Evolutionary conservation across 2,888 invertebrate genomes (phyloP).

Genomic region (Crematogaster levior): DNA sequence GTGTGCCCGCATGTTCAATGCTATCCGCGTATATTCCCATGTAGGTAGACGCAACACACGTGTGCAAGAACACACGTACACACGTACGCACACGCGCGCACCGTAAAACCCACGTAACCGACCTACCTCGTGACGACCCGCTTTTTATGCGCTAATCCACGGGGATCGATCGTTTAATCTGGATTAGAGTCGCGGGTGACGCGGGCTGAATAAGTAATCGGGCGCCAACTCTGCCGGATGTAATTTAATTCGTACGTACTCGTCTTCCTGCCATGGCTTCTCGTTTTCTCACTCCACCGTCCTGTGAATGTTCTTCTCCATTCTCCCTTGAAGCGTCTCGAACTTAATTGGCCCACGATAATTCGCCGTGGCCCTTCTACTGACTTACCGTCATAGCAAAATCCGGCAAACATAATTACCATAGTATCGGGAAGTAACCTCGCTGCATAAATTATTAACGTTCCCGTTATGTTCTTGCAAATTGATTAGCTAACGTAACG

Average conservation of each 20-base stretch:
- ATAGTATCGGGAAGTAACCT: constrained; percentile 40
- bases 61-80: too few relatives aligned
- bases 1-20: background rate
- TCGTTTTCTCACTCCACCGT: background rate
- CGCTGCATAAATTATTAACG: constrained; percentile 46
- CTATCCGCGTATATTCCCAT: background rate
- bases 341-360: constrained; percentile 69
- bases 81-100: background rate
- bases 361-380: constrained; percentile 50
- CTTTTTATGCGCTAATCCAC: constrained; percentile 75
- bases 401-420: constrained; percentile 52
- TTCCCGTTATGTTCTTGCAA: constrained; percentile 4
- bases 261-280: constrained; percentile 51
- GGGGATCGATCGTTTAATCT: constrained; percentile 77
- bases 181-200: constrained; percentile 77
- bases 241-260: constrained; percentile 72
- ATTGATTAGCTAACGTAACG: constrained; percentile 22
- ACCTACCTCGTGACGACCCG: constrained; percentile 50
- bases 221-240: constrained; percentile 62
- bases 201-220: constrained; percentile 74
- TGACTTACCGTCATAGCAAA: constrained; percentile 43
- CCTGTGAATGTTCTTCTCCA: constrained; percentile 55
- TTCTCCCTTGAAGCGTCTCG: constrained; percentile 67
- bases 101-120: constrained; percentile 25
- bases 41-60: background rate